Evolutionary conservation across 2,113 vertebrate species (phyloP).

Genomic region (Indicator maculatus): DNA sequence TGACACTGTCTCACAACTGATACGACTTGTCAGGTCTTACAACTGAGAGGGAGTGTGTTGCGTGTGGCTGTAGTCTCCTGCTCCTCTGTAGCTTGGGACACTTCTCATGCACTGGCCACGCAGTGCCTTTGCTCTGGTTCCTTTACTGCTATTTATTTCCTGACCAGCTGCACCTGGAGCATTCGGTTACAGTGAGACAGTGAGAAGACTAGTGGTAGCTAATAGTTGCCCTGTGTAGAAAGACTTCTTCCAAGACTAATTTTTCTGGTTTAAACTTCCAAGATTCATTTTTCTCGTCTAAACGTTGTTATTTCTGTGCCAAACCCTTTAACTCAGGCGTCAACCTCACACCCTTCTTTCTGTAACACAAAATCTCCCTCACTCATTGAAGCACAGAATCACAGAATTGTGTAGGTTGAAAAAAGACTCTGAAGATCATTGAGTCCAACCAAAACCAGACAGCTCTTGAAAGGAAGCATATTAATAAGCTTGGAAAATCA

Average conservation of each 20-base stretch:
- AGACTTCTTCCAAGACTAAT: not conserved
- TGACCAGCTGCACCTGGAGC: not conserved
- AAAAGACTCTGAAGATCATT: not conserved
- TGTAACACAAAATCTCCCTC: not conserved
- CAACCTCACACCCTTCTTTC: not conserved
- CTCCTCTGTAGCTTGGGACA: not conserved
- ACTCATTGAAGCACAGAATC: not conserved
- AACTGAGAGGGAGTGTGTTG: not conserved
- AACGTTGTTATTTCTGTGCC: not conserved
- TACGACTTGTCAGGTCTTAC: not conserved
- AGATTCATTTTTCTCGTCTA: not conserved
- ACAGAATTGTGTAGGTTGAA: not conserved
- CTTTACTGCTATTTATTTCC: not conserved
- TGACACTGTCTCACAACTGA: not conserved
- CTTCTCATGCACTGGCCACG: no score
- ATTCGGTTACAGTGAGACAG: not conserved
- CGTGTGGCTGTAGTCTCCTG: rapidly evolving
- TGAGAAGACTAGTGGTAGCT: not conserved
- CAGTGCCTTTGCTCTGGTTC: not conserved
- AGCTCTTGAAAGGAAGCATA: not conserved
- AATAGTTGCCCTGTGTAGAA: not conserved
- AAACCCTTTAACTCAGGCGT: not conserved
- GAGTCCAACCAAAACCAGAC: not conserved
- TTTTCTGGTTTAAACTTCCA: not conserved
- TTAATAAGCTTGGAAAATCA: not conserved